Evolutionary conservation across 2,888 invertebrate genomes (phyloP).

Genomic region (Mythimna impura): DNA sequence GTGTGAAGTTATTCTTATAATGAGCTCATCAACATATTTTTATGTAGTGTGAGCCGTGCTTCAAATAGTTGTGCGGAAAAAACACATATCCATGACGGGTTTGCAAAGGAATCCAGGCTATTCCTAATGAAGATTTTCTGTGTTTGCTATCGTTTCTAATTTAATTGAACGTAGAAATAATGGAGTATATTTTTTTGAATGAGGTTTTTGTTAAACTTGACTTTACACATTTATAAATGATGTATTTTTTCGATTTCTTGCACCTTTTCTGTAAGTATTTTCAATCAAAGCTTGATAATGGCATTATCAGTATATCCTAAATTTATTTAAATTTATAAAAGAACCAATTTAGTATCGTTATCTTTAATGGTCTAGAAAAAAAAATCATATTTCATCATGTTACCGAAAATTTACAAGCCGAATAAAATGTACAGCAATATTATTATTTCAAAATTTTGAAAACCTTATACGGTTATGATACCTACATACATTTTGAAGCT

Average conservation of each 20-base stretch:
- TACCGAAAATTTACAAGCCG: too few relatives aligned
- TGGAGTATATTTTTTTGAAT: neutral
- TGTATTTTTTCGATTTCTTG: neutral
- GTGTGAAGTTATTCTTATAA: slow-evolving; percentile 62
- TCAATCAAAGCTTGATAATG: neutral
- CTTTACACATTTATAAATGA: neutral
- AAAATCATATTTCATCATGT: neutral
- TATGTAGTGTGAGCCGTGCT: slow-evolving; percentile 41
- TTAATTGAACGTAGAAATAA: slow-evolving; percentile 36
- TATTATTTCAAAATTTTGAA: neutral
- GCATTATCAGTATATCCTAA: neutral
- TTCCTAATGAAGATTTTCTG: slow-evolving; percentile 38
- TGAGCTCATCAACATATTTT: slow-evolving; percentile 63
- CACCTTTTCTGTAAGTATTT: neutral
- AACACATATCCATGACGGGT: slow-evolving; percentile 38
- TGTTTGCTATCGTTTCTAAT: slow-evolving; percentile 27
- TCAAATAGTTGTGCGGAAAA: slow-evolving; percentile 45
- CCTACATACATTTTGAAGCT: neutral
- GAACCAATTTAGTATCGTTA: too few relatives aligned
- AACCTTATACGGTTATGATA: neutral
- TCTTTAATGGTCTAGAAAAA: neutral
- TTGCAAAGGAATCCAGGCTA: slow-evolving; percentile 39
- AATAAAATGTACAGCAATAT: neutral
- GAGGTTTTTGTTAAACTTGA: slow-evolving; percentile 3
- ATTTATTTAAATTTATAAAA: neutral